A percentile compares a stretch with the other conserved stretches of the same genome.
These are phyloP conservation scores for Drosophila mimica DNA, from an alignment of 2,888 invertebrate species.

Conservation along the genomic window DNA sequence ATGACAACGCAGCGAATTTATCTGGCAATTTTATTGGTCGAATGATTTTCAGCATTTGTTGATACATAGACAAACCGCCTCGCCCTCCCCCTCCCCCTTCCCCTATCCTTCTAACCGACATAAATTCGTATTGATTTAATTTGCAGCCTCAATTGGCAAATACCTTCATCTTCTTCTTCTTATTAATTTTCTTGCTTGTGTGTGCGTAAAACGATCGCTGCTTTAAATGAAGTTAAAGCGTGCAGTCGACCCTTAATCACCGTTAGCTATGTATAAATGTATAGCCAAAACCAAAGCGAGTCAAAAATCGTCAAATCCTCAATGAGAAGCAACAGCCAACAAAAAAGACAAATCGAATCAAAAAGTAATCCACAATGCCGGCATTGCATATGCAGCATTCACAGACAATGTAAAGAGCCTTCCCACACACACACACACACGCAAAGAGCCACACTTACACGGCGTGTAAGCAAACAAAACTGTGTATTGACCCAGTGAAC, in stretches of 20 bases:
- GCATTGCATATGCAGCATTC: slow-evolving; percentile 59
- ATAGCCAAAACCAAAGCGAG: slow-evolving; percentile 34
- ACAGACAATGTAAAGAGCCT: slow-evolving; percentile 42
- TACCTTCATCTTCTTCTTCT: background rate
- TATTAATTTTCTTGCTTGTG: background rate
- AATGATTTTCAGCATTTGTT: slow-evolving; percentile 52
- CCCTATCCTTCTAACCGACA: accelerated
- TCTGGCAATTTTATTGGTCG: slow-evolving; percentile 51
- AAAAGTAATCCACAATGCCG: slow-evolving; percentile 71
- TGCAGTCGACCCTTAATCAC: slow-evolving; percentile 8
- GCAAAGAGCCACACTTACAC: background rate
- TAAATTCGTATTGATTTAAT: slow-evolving; percentile 48
- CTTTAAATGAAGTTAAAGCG: slow-evolving; percentile 45
- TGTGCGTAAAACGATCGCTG: slow-evolving; percentile 34
- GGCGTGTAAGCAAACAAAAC: slow-evolving; percentile 48
- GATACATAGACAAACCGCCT: slow-evolving; percentile 30
- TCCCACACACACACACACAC: slow-evolving; percentile 15
- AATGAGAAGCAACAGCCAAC: slow-evolving; percentile 20
- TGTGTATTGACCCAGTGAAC: slow-evolving; percentile 82
- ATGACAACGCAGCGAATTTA: slow-evolving; percentile 61
- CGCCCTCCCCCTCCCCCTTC: accelerated
- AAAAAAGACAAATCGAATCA: slow-evolving; percentile 34
- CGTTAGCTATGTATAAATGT: slow-evolving; percentile 18
- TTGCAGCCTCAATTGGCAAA: slow-evolving; percentile 38
- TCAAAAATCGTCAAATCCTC: slow-evolving; percentile 4